phyloP scores from a whole-genome alignment of 2,888 invertebrate species.

The Ypsolopha scabrella region DNA sequence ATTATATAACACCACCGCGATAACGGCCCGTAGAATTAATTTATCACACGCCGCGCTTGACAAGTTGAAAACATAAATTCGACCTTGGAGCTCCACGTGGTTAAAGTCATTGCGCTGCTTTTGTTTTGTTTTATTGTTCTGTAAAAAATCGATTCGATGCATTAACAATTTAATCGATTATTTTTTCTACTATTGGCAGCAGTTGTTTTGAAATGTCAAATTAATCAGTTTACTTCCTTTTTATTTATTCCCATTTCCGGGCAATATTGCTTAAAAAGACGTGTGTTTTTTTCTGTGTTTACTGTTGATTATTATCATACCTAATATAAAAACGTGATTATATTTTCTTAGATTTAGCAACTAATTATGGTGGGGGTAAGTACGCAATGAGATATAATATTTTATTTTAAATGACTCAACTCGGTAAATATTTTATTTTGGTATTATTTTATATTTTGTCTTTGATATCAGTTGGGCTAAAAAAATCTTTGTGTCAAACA shows the following conservation, averaged over 20 bases:
- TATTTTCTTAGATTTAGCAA: too few species aligned
- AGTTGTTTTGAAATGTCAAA: neutral
- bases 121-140: neutral
- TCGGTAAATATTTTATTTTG: too few species aligned
- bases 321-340: too few species aligned
- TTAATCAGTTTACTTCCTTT: too few species aligned
- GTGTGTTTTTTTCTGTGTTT: neutral
- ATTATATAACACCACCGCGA: constrained; percentile 22
- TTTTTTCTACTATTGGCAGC: constrained; percentile 4
- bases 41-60: constrained; percentile 71
- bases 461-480: too few species aligned
- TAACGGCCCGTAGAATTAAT: constrained; percentile 70
- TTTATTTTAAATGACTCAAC: too few species aligned
- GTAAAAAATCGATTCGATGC: neutral
- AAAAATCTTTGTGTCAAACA: too few species aligned
- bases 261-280: neutral
- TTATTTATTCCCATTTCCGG: too few species aligned
- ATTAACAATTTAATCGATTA: constrained; percentile 15
- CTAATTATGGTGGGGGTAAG: too few species aligned
- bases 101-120: constrained; percentile 41
- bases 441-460: too few species aligned
- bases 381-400: too few species aligned
- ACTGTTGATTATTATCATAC: too few species aligned
- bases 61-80: constrained; percentile 72
- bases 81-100: constrained; percentile 70